Evolutionary conservation across 2,888 invertebrate genomes (phyloP).

Genomic region (Beris chalybata): DNA sequence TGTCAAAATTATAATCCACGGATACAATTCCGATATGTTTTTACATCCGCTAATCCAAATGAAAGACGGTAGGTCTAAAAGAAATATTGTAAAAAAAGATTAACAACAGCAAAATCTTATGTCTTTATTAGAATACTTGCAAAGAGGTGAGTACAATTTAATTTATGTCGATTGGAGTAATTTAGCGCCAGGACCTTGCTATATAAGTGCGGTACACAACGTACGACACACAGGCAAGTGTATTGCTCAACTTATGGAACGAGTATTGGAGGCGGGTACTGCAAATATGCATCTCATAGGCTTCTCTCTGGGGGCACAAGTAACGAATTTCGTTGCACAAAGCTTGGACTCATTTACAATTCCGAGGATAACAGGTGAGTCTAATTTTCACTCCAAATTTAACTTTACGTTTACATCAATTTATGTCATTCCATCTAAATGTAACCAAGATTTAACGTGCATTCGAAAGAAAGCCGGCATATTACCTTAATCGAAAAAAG

Average conservation of each 20-base stretch:
- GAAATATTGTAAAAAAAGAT: too few relatives aligned
- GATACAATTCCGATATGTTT: constrained; percentile 68
- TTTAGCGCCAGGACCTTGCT: constrained; percentile 64
- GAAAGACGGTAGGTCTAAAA: constrained; percentile 55
- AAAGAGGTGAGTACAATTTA: constrained; percentile 60
- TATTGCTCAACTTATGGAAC: constrained; percentile 60
- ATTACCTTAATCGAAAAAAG: background rate
- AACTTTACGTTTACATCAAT: too few relatives aligned
- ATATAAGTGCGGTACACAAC: constrained; percentile 66
- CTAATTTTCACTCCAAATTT: too few relatives aligned
- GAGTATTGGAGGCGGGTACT: constrained; percentile 59
- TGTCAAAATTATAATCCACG: constrained; percentile 68
- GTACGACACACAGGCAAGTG: constrained; percentile 64
- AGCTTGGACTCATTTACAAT: constrained; percentile 47
- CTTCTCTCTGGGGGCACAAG: constrained; percentile 68
- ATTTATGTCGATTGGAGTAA: constrained; percentile 67
- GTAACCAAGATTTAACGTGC: too few relatives aligned
- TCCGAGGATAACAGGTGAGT: background rate
- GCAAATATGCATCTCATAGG: constrained; percentile 65
- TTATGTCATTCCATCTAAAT: too few relatives aligned
- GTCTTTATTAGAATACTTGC: constrained; percentile 57
- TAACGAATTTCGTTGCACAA: constrained; percentile 62
- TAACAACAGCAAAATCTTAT: too few relatives aligned
- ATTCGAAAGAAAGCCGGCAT: background rate
- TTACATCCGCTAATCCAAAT: constrained; percentile 61